Base-by-base conservation (phyloP, 2,888 invertebrate genomes). In the Aplocera efformata region DNA sequence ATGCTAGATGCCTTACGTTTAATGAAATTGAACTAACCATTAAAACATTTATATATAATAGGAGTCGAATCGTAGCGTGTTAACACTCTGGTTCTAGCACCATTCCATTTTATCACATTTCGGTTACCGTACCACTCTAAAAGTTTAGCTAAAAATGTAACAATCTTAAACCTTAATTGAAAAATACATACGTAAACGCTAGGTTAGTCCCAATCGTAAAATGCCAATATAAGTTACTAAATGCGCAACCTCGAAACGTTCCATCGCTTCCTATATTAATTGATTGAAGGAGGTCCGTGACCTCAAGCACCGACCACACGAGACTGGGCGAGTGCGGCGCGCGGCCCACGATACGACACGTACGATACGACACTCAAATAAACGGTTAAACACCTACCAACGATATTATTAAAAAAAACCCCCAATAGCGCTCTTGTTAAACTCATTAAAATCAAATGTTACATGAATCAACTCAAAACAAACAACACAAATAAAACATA, bases 201-300 rank as follows among this genome's bases (percentile, higher is more conserved):
- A 88, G 85, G 88, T 89, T 89, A 89, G 89, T 89, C 89, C 89
- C 89, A 88, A 88, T 88, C 86, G 85, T 85, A 86, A 83, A 86
- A 89, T 88, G 88, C 89, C 88, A 86, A 88, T 88, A 85, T 86
- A 81, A 83, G 86, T 83, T 77, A 85, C 83, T 81, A 84, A 82
- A 85, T 79, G 85, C 83, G 82, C 80, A 81, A 85, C 82, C 73
- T 79, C 73, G 77, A 78, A 77, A 78, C 81, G 81, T 75, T 80
- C 68, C 69, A 67, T 77, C 75, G 45, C 34, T 77, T 68, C 79
- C 80, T 81, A 83, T 68, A 80, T 72, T 74, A 81, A 81, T 61
- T 62, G 67, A 61, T 76, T 76, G 80, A 79, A 77, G 66, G 80
- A 78, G 82, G 83, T 81, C 80, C 65, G 65, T 46, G 79, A 80